Base-by-base conservation (phyloP, 1,140 invertebrate genomes). In the Macrobrachium nipponense region DNA sequence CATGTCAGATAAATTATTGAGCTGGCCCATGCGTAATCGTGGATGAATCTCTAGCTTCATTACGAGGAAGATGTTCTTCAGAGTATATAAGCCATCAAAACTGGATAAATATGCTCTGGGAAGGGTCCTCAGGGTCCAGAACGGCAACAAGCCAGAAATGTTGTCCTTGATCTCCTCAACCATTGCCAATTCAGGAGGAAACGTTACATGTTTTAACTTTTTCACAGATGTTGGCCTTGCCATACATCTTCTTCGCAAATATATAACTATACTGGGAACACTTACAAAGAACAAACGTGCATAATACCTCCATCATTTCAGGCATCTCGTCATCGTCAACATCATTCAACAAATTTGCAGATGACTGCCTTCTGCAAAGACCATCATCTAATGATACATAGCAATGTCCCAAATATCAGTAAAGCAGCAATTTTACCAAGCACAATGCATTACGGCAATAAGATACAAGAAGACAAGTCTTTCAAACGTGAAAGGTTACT, bases 61-160 rank as follows among this genome's bases (percentile, higher is more conserved):
- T 72, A 3, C 4, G 68, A 72, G 68, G 68, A 72, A 72, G 36
- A 72, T 72, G 68, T 36, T 20, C n/a, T n/a, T n/a, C n/a, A n/a
- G n/a, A n/a, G n/a, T n/a, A n/a, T n/a, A n/a, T n/a, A 72, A 5
- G 68, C 68, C 68, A 72, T 72, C 68, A 72, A 72, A 72, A 72
- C 68, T 5, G 20, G 68, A 72, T 72, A 72, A 17, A 36, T 72
- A 72, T 72, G 68, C n/a, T 72, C 20, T 5, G 14, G 68, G 68
- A 72, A 72, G 3, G 68, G 68, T 72, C 68, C 68, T 72, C 4
- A 72, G 36, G 68, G 68, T 72, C 68, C 68, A 72, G 68, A 72
- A 72, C 20, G 68, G 3, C 68, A 72, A 23, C 68, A 72, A 72
- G 68, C 68, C 68, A n/a, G 36, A 72, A 72, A 8, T 5, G 68